Base-by-base conservation (phyloP, 2,113 vertebrate genomes). In the Pongo pygmaeus region DNA sequence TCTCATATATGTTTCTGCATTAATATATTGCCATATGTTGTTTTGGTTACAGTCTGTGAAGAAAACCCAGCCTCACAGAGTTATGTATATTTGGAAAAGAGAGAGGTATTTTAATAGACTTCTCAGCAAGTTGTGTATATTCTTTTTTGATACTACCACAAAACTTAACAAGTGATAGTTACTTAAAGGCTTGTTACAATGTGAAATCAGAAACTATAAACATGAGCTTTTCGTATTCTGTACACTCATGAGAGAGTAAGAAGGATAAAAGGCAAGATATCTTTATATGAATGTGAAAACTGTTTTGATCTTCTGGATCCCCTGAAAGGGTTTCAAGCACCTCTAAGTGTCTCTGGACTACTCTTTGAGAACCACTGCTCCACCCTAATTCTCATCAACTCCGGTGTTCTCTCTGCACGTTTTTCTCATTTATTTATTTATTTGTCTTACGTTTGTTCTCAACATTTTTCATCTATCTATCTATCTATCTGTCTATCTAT, bases 51-150 rank as follows among this genome's bases (percentile, higher is more conserved):
- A 87, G 43, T 83, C 48, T 55, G 12, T 25, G 32, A 92, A 72
- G 64, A 81, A 95, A 87, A 81, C 16, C 83, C 38, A 25, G 77
- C 43, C 75, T 92, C 84, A 81, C 27, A 23, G 89, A 95, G n/a
- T 52, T 46, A 40, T 6, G 30, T 75, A 30, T 75, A 35, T 11
- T 75, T 87, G 38, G 69, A 81, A 95, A 92, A 81, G 40, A 78
- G 35, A 79, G 10, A 48, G 27, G 18, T 59, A 91, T 95, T 91
- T 95, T 86, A 35, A 35, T 35, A 70, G 35, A 35, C 25, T 38
- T 64, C 80, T 72, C 27, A 87, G 40, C 61, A 64, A 80, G 61
- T 61, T 81, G 16, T 2, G 46, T 6, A 22, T 74, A 74, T 72
- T 72, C 64, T 75, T 88, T 50, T 88, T 88, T n/a, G 50, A 40